Percentiles rank a stretch among this genome's conserved stretches.
phyloP scores from a whole-genome alignment of 2,888 invertebrate species.

The Patella depressa region DNA sequence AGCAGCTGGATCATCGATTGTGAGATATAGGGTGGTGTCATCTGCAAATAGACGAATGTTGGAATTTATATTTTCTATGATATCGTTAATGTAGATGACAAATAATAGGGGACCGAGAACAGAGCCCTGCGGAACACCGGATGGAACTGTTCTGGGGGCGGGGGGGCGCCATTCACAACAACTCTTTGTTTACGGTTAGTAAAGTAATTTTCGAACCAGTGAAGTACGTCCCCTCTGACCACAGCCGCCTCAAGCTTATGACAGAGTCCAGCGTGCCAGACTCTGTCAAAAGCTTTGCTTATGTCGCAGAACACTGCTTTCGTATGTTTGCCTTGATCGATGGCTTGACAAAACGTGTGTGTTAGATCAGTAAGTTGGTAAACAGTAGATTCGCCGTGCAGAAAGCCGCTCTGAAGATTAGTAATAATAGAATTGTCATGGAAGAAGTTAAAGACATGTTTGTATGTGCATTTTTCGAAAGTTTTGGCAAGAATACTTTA shows the following conservation, averaged over 20 bases:
- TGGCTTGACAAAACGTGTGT: neutral
- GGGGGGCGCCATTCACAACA: neutral
- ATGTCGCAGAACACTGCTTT: neutral
- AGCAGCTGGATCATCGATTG: too few relatives aligned
- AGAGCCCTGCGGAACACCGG: too few relatives aligned
- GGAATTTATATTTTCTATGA: too few relatives aligned
- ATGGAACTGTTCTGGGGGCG: too few relatives aligned
- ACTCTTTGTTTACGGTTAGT: neutral
- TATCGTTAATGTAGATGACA: too few relatives aligned
- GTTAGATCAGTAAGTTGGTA: neutral
- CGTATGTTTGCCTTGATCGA: neutral
- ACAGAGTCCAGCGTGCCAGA: conserved; percentile 4
- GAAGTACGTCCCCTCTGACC: neutral
- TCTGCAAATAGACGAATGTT: too few relatives aligned
- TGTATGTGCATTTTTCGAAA: conserved; percentile 1
- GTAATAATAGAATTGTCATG: neutral
- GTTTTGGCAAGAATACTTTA: neutral
- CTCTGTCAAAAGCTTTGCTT: neutral
- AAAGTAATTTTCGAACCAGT: neutral
- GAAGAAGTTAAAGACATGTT: conserved; percentile 7
- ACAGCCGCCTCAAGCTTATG: neutral
- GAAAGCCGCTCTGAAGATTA: neutral
- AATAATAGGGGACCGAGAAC: too few relatives aligned
- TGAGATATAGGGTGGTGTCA: too few relatives aligned
- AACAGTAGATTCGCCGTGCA: neutral